Evolutionary conservation across 2,888 invertebrate species (phyloP), one percentile per base, ranked within the genome.

Genomic region (Pandemis heparana): DNA sequence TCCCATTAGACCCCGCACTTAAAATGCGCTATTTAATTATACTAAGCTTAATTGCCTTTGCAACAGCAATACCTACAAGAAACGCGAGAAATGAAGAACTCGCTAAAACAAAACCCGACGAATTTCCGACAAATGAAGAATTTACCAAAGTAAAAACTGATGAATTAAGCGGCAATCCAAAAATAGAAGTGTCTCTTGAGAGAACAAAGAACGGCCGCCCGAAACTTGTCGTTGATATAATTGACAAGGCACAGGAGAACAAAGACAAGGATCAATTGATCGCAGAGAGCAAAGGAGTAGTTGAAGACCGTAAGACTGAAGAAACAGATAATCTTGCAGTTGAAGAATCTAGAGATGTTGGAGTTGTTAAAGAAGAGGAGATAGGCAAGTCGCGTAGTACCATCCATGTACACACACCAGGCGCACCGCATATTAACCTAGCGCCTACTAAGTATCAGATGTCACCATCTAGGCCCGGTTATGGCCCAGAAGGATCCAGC

Each of bases 1-100:
- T 56, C 56, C 14, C 16, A 43, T 16, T 56, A 32, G 5, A 48
- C 32, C 41, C 32, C 10, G 16, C 51, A 53, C 61, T 39, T 56
- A 51, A 39, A 53, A 72, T 73, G 73, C 73, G 59, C 18, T 46
- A 16, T 4, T 14, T 73, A 59, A n/a, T 69, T 7, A 69, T 64
- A 64, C 23, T 73, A n/a, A 32, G 48, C 18, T 69, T 39, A 14
- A 12, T 69, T 14, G 8, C 41, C 39, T 64, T 48, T 43, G 59
- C 23, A 0, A 7, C 38, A 38, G 56, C 73, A 41, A 59, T 10
- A 32, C 73, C 73, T 1, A 64, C 59, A 1, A 62, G 46, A 38
- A n/a, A 56, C 7, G 46, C 10, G 10, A 53, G 32, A 16, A 51
- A 66, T 23, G 41, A 23, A 48, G 68, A 63, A 48, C 18, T 16